Percentiles rank a stretch among this genome's conserved stretches.
Evolutionary conservation across 2,797 vertebrate genomes (phyloP).

Genomic region (Notolepis coatsorum): DNA sequence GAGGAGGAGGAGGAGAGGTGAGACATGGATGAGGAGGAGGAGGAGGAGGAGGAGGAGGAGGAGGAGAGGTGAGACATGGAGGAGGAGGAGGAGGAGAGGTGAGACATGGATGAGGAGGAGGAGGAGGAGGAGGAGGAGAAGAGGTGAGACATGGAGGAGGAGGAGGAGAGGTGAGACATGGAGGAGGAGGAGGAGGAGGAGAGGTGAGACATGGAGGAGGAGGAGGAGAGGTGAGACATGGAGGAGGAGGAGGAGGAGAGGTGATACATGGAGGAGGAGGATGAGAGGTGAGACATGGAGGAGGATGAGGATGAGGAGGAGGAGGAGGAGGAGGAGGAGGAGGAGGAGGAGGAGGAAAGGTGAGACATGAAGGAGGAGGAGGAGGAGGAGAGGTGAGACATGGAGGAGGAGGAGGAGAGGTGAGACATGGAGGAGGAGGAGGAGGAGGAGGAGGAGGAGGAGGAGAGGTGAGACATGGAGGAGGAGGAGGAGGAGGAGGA

Average conservation of each 20-base stretch:
- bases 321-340: conserved; percentile 15
- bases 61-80: conserved; percentile 10
- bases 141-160: conserved; percentile 10
- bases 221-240: no score
- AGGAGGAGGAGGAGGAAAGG: conserved; percentile 23
- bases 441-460: conserved; percentile 21
- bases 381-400: conserved; percentile 19
- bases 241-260: no score
- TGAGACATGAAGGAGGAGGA: neutral
- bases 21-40: conserved; percentile 22
- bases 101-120: conserved; percentile 8
- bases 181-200: neutral
- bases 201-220: conserved; percentile 70
- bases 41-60: conserved; percentile 15
- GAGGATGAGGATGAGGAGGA: no score
- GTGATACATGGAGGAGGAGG: conserved; percentile 27
- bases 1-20: conserved; percentile 38
- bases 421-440: no score
- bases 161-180: conserved; percentile 18
- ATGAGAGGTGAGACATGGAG: no score
- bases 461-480: conserved; percentile 17
- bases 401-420: conserved; percentile 9
- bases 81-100: conserved; percentile 21
- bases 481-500: neutral
- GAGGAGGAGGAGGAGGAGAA: conserved; percentile 27